A percentile compares a stretch with the other conserved stretches of the same genome.
Evolutionary conservation across 2,888 invertebrate genomes (phyloP).

Genomic region (Plagiodera versicolora): DNA sequence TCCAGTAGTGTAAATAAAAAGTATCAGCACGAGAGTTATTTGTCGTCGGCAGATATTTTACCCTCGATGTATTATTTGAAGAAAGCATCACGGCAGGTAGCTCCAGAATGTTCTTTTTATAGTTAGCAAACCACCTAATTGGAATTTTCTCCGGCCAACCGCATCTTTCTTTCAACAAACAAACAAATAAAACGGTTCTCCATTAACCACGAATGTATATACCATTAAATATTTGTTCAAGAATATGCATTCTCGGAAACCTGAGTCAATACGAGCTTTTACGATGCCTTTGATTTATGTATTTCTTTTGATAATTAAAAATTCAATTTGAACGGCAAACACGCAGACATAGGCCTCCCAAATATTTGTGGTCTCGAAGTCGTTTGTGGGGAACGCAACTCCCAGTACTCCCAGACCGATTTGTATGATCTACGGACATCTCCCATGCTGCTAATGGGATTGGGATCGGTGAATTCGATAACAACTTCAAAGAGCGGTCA

Average conservation of each 20-base stretch:
- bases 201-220: constrained; percentile 16
- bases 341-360: constrained; percentile 21
- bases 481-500: constrained; percentile 1
- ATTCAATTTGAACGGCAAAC: constrained; percentile 28
- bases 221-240: constrained; percentile 21
- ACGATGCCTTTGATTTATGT: constrained; percentile 27
- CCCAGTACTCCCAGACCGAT: not conserved
- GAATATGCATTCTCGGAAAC: constrained; percentile 23
- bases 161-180: constrained; percentile 16
- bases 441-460: constrained; percentile 14
- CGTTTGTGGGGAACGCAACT: not conserved
- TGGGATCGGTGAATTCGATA: constrained; percentile 1
- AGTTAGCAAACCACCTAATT: not conserved
- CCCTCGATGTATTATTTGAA: not conserved
- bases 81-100: not conserved
- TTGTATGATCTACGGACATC: constrained; percentile 11
- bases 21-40: too few species aligned
- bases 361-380: constrained; percentile 17
- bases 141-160: constrained; percentile 12
- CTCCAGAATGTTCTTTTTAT: not conserved
- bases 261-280: constrained; percentile 24
- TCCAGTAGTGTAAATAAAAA: too few species aligned
- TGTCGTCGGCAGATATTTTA: too few species aligned
- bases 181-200: constrained; percentile 13
- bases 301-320: constrained; percentile 26